Evolutionary conservation across 2,888 invertebrate genomes (phyloP).

Genomic region (Acanthosepion pharaonis): DNA sequence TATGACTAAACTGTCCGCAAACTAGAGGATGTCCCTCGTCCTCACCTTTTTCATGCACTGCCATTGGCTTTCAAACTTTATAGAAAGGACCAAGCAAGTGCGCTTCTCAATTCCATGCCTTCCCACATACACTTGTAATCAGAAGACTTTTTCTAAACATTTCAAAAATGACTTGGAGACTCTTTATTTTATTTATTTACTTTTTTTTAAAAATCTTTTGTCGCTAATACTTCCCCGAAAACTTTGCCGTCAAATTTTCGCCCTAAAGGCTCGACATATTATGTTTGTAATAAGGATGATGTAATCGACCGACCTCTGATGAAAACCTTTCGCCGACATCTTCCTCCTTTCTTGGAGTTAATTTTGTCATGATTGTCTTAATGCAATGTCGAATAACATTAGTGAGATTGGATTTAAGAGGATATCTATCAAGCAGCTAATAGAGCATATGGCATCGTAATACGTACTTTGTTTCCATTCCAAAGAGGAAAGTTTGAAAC

Average conservation of each 20-base stretch:
- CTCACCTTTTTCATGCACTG: not conserved
- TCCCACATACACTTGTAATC: not conserved
- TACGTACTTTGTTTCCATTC: not conserved
- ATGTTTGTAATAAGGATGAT: not conserved
- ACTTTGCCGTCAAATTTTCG: not conserved
- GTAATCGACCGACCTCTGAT: slow-evolving; percentile 33
- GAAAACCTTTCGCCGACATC: not conserved
- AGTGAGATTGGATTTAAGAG: slow-evolving; percentile 20
- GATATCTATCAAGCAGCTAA: not conserved
- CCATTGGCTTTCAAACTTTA: not conserved
- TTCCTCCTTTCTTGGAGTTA: not conserved
- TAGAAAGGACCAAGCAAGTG: not conserved
- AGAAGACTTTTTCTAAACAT: not conserved
- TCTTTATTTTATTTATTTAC: not conserved
- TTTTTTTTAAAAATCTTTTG: not conserved
- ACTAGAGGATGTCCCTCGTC: not conserved
- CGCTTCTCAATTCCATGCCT: not conserved
- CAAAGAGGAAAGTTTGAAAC: not conserved
- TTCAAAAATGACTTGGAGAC: not conserved
- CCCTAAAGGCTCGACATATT: not conserved
- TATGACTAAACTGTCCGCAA: not conserved
- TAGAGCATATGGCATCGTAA: not conserved
- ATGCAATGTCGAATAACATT: slow-evolving; percentile 6
- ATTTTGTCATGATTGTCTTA: slow-evolving; percentile 33
- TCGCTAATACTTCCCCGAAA: not conserved